Percentiles rank a stretch among this genome's conserved stretches.
Conservation (phyloP, 2,113 vertebrate species). For the Dinomys branickii region DNA sequence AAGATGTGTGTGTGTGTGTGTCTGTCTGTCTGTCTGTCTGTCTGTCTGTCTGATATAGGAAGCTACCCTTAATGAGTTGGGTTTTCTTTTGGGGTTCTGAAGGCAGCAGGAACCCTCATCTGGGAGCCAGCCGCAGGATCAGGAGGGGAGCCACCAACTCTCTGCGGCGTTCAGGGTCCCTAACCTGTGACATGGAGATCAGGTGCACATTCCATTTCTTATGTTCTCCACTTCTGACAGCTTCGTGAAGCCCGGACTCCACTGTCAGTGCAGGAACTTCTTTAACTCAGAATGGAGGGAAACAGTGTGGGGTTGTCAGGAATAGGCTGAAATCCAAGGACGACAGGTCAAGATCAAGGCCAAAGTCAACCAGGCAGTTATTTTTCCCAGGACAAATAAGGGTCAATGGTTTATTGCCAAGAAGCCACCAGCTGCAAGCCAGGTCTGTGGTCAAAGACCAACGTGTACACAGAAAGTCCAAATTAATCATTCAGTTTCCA, state of each 20-base stretch:
- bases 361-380: neutral
- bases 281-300: accelerated
- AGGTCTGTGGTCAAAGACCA: neutral
- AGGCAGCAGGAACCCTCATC: accelerated
- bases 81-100: neutral
- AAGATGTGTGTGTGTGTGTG: accelerated
- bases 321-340: accelerated
- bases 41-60: neutral
- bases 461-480: accelerated
- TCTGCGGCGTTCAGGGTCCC: neutral
- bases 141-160: too few species aligned
- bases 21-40: accelerated
- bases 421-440: neutral
- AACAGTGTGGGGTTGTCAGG: too few species aligned
- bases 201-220: neutral
- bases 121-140: accelerated
- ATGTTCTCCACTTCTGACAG: accelerated
- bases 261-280: neutral
- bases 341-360: neutral
- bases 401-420: neutral
- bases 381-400: neutral
- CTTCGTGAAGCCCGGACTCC: accelerated
- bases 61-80: neutral
- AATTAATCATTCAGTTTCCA: neutral
- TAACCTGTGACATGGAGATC: accelerated